Conservation (phyloP, 2,888 invertebrate genomes). For the Coremacera marginata region DNA sequence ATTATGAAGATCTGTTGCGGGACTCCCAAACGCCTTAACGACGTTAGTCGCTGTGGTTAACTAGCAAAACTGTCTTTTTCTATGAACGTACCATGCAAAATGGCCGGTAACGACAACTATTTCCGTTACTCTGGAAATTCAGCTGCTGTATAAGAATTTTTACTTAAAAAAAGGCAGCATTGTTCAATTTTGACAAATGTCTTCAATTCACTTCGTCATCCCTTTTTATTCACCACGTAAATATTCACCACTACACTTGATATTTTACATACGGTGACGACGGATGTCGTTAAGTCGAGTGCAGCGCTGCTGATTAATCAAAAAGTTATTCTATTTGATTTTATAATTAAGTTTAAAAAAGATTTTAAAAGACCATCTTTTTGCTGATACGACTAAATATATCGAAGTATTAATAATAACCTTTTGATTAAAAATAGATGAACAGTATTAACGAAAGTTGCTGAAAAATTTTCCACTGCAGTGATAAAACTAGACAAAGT, state of each 20-base stretch:
- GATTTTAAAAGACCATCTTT: not conserved
- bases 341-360: slow-evolving; percentile 11
- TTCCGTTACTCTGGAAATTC: no score
- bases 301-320: slow-evolving; percentile 27
- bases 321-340: slow-evolving; percentile 11
- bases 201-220: slow-evolving; percentile 36
- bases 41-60: no score
- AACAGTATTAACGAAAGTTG: not conserved
- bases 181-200: not conserved
- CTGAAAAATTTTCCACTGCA: slow-evolving; percentile 14
- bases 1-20: no score
- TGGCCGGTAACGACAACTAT: no score
- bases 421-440: not conserved
- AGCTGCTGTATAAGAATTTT: no score
- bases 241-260: slow-evolving; percentile 23
- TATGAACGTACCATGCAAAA: no score
- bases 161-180: not conserved
- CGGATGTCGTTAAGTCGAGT: slow-evolving; percentile 25
- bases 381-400: not conserved
- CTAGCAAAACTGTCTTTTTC: no score
- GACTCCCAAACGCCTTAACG: no score
- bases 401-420: not conserved
- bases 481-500: not conserved
- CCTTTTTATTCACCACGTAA: slow-evolving; percentile 13
- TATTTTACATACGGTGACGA: slow-evolving; percentile 14